Evolutionary conservation across 2,797 vertebrate genomes (phyloP).

Genomic region (Crocodylus rhombifer): DNA sequence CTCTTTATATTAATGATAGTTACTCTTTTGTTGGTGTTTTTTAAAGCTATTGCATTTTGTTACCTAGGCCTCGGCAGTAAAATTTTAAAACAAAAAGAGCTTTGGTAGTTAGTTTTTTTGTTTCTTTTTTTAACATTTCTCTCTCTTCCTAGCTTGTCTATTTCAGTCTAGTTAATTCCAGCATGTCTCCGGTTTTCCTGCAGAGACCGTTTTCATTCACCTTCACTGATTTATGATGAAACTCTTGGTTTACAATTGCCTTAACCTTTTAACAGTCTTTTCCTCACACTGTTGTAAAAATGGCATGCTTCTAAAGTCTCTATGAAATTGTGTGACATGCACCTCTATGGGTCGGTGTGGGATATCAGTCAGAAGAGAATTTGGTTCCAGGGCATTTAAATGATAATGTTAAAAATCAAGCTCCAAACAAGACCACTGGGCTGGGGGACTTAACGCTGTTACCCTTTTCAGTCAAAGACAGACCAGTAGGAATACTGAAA

Average conservation of each 20-base stretch:
- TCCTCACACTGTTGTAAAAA: neutral
- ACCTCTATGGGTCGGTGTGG: neutral
- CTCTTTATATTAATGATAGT: neutral
- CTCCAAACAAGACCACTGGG: neutral
- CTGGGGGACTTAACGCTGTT: neutral
- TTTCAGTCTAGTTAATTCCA: neutral
- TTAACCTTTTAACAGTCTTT: neutral
- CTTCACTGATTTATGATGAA: accelerated
- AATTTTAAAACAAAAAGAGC: neutral
- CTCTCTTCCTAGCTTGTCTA: neutral
- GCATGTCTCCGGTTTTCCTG: neutral
- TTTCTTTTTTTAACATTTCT: accelerated
- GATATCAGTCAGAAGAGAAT: neutral
- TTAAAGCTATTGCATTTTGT: neutral
- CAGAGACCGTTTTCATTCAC: neutral
- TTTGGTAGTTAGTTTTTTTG: neutral
- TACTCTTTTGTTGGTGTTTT: neutral
- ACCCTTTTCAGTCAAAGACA: neutral
- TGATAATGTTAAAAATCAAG: neutral
- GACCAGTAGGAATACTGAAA: too few species aligned
- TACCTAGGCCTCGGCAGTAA: neutral
- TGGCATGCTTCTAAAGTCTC: neutral
- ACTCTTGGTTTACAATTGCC: neutral
- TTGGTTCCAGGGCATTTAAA: neutral
- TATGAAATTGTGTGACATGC: neutral